phyloP scores from a whole-genome alignment of 2,888 invertebrate genomes.

The Emmelina monodactyla region DNA sequence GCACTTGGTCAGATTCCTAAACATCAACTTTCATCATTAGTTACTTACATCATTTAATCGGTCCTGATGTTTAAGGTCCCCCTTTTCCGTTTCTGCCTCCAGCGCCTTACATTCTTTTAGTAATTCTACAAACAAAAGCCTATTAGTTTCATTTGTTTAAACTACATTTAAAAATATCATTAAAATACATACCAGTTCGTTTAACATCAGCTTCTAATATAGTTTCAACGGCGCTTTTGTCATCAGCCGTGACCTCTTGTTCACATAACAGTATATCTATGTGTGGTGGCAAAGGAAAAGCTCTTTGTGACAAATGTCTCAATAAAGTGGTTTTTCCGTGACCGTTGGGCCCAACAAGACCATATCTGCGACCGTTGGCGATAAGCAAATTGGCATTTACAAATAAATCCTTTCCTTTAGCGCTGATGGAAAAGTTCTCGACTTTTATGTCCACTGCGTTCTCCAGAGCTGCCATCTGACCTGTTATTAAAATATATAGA shows the following conservation, averaged over 20 bases:
- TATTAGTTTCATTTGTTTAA: no score
- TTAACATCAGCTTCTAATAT: slow-evolving; percentile 94
- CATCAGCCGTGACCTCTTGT: slow-evolving; percentile 97
- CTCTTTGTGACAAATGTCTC: slow-evolving; percentile 89
- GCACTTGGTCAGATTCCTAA: no score
- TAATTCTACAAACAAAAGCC: slow-evolving; percentile 56
- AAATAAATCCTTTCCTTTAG: slow-evolving; percentile 96
- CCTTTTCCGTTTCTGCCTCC: slow-evolving; percentile 76
- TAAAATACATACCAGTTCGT: slow-evolving; percentile 65
- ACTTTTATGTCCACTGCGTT: slow-evolving; percentile 98
- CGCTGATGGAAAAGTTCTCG: slow-evolving; percentile 97
- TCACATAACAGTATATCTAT: slow-evolving; percentile 97
- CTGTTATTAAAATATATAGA: slow-evolving; percentile 21
- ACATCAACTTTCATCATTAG: no score
- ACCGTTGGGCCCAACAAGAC: slow-evolving; percentile 97
- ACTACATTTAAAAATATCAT: no score
- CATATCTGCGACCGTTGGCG: slow-evolving; percentile 93
- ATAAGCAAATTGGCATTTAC: slow-evolving; percentile 94
- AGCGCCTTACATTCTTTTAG: slow-evolving; percentile 84
- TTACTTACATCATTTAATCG: slow-evolving; percentile 78
- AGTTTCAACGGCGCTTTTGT: slow-evolving; percentile 90
- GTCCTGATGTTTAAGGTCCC: slow-evolving; percentile 77
- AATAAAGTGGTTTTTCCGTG: slow-evolving; percentile 98
- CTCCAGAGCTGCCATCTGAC: slow-evolving; percentile 82
- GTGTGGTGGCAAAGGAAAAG: slow-evolving; percentile 92